phyloP scores from a whole-genome alignment of 2,888 invertebrate species.

The Lymantria dispar region DNA sequence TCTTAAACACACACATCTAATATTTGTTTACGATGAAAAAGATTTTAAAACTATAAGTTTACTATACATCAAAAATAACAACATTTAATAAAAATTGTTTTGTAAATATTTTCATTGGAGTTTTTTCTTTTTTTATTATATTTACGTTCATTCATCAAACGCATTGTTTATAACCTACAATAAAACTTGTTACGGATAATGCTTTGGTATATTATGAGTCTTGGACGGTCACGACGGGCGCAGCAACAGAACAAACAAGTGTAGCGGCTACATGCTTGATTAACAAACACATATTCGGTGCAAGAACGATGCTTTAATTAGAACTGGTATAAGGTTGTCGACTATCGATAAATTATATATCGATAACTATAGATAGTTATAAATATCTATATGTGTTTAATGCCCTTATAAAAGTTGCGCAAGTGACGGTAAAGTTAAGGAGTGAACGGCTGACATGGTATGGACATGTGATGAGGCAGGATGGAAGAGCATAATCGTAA shows the following conservation, averaged over 20 bases:
- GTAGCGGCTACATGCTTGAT: conserved; percentile 69
- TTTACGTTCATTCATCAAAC: background rate
- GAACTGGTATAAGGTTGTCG: conserved; percentile 40
- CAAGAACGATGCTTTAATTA: conserved; percentile 79
- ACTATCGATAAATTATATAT: conserved; percentile 23
- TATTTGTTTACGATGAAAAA: no score
- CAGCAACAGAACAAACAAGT: conserved; percentile 67
- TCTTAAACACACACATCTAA: no score
- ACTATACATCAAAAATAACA: background rate
- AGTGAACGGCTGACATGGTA: no score
- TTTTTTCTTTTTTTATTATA: background rate
- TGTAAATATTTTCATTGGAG: background rate
- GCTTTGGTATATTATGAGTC: conserved; percentile 20
- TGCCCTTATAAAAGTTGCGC: no score
- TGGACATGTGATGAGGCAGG: no score
- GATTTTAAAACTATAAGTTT: no score
- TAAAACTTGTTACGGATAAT: background rate
- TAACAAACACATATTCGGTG: conserved; percentile 74
- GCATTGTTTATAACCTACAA: background rate
- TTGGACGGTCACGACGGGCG: conserved; percentile 37
- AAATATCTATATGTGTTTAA: no score
- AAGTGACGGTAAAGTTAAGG: no score
- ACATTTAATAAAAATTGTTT: background rate
- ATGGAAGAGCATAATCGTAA: no score
- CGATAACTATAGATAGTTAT: background rate